phyloP scores from a whole-genome alignment of 2,888 invertebrate genomes.

The Lycophotia porphyrea region DNA sequence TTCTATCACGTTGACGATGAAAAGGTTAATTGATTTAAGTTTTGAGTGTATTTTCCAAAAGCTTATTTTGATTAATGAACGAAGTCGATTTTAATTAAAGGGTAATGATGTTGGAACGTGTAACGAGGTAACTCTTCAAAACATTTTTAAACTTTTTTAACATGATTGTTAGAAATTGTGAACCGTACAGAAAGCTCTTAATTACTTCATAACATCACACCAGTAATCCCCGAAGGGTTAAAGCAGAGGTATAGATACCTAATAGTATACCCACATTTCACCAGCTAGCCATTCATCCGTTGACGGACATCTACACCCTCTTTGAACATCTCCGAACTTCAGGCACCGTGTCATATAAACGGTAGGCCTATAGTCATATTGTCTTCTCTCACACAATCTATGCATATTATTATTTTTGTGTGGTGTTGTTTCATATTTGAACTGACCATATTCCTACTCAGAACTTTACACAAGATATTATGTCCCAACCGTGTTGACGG shows the following conservation, averaged over 20 bases:
- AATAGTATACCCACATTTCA: too few species aligned
- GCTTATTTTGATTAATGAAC: conserved; percentile 32
- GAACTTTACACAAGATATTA: not conserved
- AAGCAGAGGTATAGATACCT: too few species aligned
- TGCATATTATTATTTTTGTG: not conserved
- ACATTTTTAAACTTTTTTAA: conserved; percentile 14
- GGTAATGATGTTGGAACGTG: conserved; percentile 9
- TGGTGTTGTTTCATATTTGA: not conserved
- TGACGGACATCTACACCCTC: too few species aligned
- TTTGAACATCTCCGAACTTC: not conserved
- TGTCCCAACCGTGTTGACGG: too few species aligned
- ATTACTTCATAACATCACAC: not conserved
- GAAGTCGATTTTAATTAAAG: conserved; percentile 10
- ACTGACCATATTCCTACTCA: not conserved
- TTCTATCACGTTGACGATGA: not conserved
- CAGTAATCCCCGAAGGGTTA: too few species aligned
- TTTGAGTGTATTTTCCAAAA: not conserved
- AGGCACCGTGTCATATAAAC: not conserved
- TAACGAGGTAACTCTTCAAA: conserved; percentile 26
- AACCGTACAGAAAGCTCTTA: not conserved
- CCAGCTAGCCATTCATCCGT: too few species aligned
- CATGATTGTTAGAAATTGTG: conserved; percentile 12
- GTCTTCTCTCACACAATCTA: not conserved
- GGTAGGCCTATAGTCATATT: not conserved
- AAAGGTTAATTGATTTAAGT: conserved; percentile 17